A percentile compares a stretch with the other conserved stretches of the same genome.
These are phyloP conservation scores for Drosophila parvula DNA, from an alignment of 1,140 invertebrate species.

Conservation along the genomic window DNA sequence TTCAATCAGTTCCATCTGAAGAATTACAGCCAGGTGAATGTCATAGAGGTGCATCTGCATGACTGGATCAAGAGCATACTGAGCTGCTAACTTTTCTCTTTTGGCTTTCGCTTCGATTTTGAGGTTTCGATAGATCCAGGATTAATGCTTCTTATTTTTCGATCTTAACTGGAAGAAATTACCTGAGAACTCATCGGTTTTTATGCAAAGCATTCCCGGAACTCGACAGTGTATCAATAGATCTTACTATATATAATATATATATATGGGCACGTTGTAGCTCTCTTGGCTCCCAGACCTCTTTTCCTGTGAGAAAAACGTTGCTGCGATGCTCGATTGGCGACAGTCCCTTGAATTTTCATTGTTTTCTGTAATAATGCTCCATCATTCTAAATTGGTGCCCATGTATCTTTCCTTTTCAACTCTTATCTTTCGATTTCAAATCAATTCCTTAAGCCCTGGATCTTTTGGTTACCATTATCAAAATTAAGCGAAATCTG, in stretches of 20 bases:
- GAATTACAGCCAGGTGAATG: conserved; percentile 92
- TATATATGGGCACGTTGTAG: too few relatives aligned
- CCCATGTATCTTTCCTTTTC: background rate
- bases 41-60: conserved; percentile 90
- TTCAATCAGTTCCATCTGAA: conserved; percentile 95
- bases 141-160: background rate
- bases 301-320: background rate
- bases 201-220: background rate
- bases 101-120: background rate
- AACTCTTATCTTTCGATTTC: background rate
- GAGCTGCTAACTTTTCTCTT: conserved; percentile 45
- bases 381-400: background rate
- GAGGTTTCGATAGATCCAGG: background rate
- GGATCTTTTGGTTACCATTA: background rate
- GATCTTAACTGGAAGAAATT: background rate
- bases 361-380: background rate
- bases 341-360: too few relatives aligned
- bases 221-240: too few relatives aligned
- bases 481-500: conserved; percentile 17
- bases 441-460: background rate
- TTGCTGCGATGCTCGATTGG: too few relatives aligned
- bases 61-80: conserved; percentile 85
- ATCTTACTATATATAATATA: too few relatives aligned
- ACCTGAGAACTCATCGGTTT: background rate
- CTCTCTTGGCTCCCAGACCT: background rate